A percentile compares a stretch with the other conserved stretches of the same genome.
Evolutionary conservation across 2,888 invertebrate species (phyloP).

Genomic region (Drepana falcataria): DNA sequence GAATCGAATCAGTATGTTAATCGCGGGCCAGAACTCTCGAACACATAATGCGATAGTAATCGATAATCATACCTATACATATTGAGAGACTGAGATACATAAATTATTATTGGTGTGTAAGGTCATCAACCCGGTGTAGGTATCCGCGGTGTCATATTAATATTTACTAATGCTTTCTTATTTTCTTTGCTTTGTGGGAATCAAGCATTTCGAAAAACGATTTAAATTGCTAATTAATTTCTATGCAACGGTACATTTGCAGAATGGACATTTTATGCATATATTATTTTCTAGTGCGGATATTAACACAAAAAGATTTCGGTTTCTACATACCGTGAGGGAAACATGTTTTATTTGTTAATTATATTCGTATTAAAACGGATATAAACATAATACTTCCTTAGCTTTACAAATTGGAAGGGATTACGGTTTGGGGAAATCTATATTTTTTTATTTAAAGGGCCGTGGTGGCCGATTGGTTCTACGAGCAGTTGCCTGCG

Average conservation of each 20-base stretch:
- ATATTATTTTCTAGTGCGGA: background rate
- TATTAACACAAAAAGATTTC: background rate
- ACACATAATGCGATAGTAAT: conserved; percentile 30
- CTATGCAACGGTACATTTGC: background rate
- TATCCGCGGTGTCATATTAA: conserved; percentile 14
- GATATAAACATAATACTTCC: too few relatives aligned
- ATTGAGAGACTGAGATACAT: conserved; percentile 33
- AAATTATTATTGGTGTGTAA: conserved; percentile 36
- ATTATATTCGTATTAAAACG: too few relatives aligned
- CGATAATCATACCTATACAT: conserved; percentile 37
- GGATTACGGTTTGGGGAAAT: too few relatives aligned
- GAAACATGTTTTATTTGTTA: too few relatives aligned
- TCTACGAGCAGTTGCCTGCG: too few relatives aligned
- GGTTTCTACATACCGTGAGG: too few relatives aligned
- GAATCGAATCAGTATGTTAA: conserved; percentile 42
- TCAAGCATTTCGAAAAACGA: background rate
- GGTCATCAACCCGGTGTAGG: conserved; percentile 32
- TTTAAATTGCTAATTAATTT: background rate
- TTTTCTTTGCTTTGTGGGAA: background rate
- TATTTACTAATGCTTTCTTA: conserved; percentile 6
- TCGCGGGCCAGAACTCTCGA: conserved; percentile 29
- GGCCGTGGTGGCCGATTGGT: too few relatives aligned
- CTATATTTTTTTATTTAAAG: background rate
- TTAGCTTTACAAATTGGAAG: too few relatives aligned
- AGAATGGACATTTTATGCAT: background rate